A percentile compares a stretch with the other conserved stretches of the same genome.
phyloP scores from a whole-genome alignment of 92 coral and sea anemone genomes.

The Zoanthus solanderi region DNA sequence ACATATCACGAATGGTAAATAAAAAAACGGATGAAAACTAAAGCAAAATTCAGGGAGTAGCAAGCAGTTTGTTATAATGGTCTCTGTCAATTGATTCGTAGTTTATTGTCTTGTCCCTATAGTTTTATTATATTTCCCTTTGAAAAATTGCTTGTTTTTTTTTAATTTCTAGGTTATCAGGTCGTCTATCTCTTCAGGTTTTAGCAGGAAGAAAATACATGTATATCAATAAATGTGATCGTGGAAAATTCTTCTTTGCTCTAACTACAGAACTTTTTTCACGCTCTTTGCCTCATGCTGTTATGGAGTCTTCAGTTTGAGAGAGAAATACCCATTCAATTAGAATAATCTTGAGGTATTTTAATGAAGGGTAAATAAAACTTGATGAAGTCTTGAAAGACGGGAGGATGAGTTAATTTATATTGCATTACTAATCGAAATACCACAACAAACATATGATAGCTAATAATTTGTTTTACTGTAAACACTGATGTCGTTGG shows the following conservation, averaged over 20 bases:
- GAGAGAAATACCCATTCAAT: conserved; percentile 18
- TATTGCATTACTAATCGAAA: conserved; percentile 29
- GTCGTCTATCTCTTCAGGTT: no score
- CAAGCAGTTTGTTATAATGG: no score
- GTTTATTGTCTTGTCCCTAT: no score
- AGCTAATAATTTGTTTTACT: neutral
- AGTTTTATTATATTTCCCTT: no score
- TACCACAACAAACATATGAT: conserved; percentile 7
- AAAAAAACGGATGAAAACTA: no score
- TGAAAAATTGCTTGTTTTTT: no score
- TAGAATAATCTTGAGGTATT: neutral
- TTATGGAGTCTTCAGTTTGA: neutral
- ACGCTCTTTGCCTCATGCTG: conserved; percentile 7
- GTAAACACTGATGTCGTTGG: neutral
- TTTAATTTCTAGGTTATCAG: no score
- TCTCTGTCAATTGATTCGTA: no score
- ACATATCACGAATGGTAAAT: no score
- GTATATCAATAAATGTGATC: no score
- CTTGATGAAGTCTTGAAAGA: conserved; percentile 1
- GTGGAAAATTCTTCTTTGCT: neutral
- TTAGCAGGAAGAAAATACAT: no score
- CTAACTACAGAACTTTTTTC: neutral
- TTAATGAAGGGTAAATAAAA: conserved; percentile 21
- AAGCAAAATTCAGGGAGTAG: no score
- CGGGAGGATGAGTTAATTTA: neutral